Evolutionary conservation across 2,797 vertebrate genomes (phyloP).

Genomic region (Lithobates pipiens): DNA sequence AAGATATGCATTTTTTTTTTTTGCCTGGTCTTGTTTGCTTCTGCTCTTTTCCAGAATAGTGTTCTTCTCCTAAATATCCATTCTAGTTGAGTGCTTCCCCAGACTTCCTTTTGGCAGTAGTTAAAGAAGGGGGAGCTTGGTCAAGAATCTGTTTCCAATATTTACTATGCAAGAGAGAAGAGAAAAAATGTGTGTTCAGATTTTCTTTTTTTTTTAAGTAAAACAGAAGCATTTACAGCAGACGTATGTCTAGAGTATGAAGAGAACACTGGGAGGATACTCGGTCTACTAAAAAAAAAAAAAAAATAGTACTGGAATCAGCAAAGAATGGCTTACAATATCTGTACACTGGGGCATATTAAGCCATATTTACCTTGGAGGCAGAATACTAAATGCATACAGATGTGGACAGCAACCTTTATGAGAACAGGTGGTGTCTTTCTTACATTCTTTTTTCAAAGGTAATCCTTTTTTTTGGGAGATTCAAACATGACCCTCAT

Average conservation of each 20-base stretch:
- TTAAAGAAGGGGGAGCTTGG: slow-evolving; percentile 58
- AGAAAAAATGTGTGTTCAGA: slow-evolving; percentile 61
- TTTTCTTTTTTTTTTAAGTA: slow-evolving; percentile 45
- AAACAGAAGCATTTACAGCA: slow-evolving; percentile 61
- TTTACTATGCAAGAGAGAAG: slow-evolving; percentile 61
- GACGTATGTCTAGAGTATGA: slow-evolving; percentile 58
- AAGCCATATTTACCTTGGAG: slow-evolving; percentile 60
- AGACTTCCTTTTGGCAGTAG: slow-evolving; percentile 62
- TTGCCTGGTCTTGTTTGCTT: slow-evolving; percentile 38
- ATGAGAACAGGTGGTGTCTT: slow-evolving; percentile 62
- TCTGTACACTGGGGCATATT: slow-evolving; percentile 43
- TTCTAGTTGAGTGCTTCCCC: slow-evolving; percentile 62
- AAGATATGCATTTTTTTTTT: slow-evolving; percentile 33
- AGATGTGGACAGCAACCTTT: slow-evolving; percentile 60
- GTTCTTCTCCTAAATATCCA: slow-evolving; percentile 60
- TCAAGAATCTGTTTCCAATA: slow-evolving; percentile 63
- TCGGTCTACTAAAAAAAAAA: slow-evolving; percentile 15
- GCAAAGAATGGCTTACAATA: slow-evolving; percentile 46
- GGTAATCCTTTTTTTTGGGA: slow-evolving; percentile 56
- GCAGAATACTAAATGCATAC: slow-evolving; percentile 59
- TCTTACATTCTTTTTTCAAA: slow-evolving; percentile 57
- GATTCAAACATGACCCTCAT: slow-evolving; percentile 61
- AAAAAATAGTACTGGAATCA: slow-evolving; percentile 11
- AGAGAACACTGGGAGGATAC: slow-evolving; percentile 39
- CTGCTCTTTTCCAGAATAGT: slow-evolving; percentile 59